Base-by-base conservation (phyloP, 2,888 invertebrate species). In the Drosophila cyrtoloma region DNA sequence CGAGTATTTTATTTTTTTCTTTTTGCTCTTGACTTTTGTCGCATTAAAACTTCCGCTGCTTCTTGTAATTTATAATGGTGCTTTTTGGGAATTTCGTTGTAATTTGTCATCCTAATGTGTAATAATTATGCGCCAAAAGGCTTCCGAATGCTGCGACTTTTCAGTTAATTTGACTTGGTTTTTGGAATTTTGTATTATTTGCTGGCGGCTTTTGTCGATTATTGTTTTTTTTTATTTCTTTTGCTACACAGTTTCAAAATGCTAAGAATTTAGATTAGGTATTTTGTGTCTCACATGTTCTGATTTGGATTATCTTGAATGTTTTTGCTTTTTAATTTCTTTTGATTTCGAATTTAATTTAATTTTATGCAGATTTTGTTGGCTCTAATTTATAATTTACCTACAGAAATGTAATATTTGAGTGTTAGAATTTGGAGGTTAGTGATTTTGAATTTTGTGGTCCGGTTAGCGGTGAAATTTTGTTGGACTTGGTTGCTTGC, bases 31-130 rank as follows among this genome's bases (percentile, higher is more conserved):
- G 76, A 81, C 77, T 80, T 87, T 89, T 90, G 87, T 80, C 90
- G 90, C 89, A 90, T 84, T 89, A 89, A 81, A 82, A 91, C 88
- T 90, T 90, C 89, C 89, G 89, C 62, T 86, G 63, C 78, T 82
- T 81, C 79, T 86, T 82, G 83, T 90, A 90, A 89, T 89, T 89
- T 89, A 89, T 90, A 88, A 79, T 84, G 75, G 75, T 82, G 83
- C 75, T 75, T 77, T 86, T 89, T 77, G 74, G 76, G 69, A 77
- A 82, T 82, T 82, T 72, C 81, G 70, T 53, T 78, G 86, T 70
- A 89, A 87, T 86, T 89, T 85, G 77, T 89, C 89, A 86, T 85
- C 87, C 77, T 89, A 86, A 89, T 89, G 85, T 86, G 78, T 74
- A 65, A 86, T 80, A 87, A 87, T 87, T 89, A 89, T 89, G 84